Base-by-base conservation (phyloP, 2,113 vertebrate species). In the Fukomys damarensis region DNA sequence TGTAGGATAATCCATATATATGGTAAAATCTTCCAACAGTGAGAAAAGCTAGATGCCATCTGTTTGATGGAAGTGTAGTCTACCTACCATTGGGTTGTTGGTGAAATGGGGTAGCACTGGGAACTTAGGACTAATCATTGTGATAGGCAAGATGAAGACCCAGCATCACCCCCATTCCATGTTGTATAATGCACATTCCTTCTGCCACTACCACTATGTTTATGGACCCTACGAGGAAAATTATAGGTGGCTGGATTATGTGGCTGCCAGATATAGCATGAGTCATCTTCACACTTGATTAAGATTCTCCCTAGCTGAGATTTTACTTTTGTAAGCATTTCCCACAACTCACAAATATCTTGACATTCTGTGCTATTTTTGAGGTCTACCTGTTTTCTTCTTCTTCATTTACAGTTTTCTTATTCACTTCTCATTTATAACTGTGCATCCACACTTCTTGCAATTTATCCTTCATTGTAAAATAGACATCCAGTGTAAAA, bases 261-360 rank as follows among this genome's bases (percentile, higher is more conserved):
- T 43, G 52, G 6, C 32, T 77, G 46, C 49, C 32, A 59, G 90
- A 52, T 7, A 77, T 0, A 17, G 32, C 38, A 52, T 16, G 26
- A 83, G 77, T 88, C 90, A 77, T 95, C 32, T 52, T 63, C 26
- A 65, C 49, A 35, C 32, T 46, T 88, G 90, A 88, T 77, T 83
- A 68, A 76, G 22, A 68, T 84, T 4, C 13, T 54, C 26, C 49
- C 41, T 49, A 35, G 4, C 49, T 41, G 3, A 84, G 35, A 59
- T 38, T 74, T 66, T 76, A 61, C 35, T 84, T 68, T 61, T 2
- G 85, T 68, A 61, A 76, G 41, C 2, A 41, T 77, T 84, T 52
- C 35, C 35, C 35, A 43, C 22, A 59, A 76, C 35, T 84, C 52
- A 89, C 7, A 68, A 93, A 10, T 77, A 68, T 35, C 41, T 59